phyloP scores from a whole-genome alignment of 2,113 vertebrate species.

The Cavia aperea region DNA sequence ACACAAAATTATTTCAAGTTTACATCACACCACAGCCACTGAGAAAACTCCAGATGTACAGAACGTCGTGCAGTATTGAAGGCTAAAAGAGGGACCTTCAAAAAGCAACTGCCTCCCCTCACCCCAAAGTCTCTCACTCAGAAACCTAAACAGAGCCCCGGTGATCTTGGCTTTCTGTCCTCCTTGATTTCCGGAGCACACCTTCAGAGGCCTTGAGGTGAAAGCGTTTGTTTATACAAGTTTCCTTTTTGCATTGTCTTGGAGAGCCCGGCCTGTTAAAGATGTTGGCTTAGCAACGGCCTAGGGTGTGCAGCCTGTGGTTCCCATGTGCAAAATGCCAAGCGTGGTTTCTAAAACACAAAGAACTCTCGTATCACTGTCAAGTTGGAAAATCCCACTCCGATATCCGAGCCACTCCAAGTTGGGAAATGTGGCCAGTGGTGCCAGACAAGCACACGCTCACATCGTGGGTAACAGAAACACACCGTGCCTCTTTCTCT shows the following conservation, averaged over 20 bases:
- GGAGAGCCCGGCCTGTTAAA: not conserved
- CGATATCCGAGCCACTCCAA: not conserved
- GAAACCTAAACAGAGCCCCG: not conserved
- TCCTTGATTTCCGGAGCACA: not conserved
- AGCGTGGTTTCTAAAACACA: too few species aligned
- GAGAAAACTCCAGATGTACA: not conserved
- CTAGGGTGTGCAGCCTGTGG: not conserved
- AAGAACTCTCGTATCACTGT: accelerated
- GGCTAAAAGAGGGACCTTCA: not conserved
- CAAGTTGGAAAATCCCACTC: not conserved
- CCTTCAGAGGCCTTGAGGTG: not conserved
- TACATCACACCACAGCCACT: not conserved
- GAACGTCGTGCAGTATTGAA: not conserved
- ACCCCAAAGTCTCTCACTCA: not conserved
- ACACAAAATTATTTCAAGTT: not conserved
- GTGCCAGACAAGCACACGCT: too few species aligned
- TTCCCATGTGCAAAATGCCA: too few species aligned
- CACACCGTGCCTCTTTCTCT: accelerated
- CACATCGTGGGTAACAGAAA: not conserved
- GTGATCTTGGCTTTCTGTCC: accelerated
- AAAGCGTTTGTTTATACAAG: not conserved
- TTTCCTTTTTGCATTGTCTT: accelerated
- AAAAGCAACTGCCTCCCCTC: accelerated
- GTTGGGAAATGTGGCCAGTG: accelerated
- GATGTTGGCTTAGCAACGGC: not conserved